These are phyloP conservation scores for Hemicrepidius hirtus DNA, from an alignment of 2,888 invertebrate species.

Conservation along the genomic window DNA sequence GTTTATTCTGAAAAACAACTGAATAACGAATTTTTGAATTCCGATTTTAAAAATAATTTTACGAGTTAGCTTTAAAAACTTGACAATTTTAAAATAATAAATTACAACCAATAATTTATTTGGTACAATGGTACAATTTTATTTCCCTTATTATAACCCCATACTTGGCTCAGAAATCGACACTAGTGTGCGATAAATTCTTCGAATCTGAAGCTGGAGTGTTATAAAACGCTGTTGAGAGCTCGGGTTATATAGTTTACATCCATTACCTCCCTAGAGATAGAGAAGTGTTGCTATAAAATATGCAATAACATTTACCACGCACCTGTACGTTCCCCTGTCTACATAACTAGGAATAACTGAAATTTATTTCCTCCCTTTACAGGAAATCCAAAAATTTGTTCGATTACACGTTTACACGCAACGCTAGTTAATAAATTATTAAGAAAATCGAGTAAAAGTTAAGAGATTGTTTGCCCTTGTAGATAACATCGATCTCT, in stretches of 20 bases:
- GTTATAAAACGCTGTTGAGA: conserved; percentile 37
- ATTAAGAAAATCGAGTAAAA: not conserved
- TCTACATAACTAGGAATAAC: no score
- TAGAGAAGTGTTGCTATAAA: conserved; percentile 35
- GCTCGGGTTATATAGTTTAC: conserved; percentile 33
- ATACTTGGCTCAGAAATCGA: conserved; percentile 19
- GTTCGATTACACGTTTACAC: not conserved
- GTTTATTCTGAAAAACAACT: no score
- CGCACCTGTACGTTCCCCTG: conserved; percentile 6
- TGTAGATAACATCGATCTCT: not conserved
- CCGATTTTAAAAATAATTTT: no score
- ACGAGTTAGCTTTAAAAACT: no score
- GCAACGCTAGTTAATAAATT: not conserved
- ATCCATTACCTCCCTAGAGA: conserved; percentile 29
- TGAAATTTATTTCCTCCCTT: not conserved
- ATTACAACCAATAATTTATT: not conserved
- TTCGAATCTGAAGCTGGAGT: conserved; percentile 32
- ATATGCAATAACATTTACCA: conserved; percentile 27
- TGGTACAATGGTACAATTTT: not conserved
- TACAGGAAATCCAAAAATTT: not conserved
- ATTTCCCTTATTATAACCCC: conserved; percentile 21
- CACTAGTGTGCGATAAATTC: conserved; percentile 33
- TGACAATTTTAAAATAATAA: no score
- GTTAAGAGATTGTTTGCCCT: not conserved
- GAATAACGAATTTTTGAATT: no score